These are phyloP conservation scores for Beroe forskalii DNA, from an alignment of 37 sponge, comb jelly and placozoan species.

Conservation along the genomic window DNA sequence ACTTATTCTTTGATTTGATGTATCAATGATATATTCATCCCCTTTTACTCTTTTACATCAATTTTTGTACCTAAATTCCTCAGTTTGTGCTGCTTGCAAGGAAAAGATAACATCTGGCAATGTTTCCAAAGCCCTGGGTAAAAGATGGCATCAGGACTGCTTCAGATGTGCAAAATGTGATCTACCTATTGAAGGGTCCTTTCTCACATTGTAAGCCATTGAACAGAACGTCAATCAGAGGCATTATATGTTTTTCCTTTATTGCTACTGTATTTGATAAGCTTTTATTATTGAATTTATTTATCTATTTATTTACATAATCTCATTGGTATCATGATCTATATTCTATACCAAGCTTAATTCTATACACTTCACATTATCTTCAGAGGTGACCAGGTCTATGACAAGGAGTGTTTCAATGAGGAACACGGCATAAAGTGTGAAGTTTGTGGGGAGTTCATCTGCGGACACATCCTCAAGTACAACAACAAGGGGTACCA, in stretches of 20 bases:
- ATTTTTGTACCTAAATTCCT: too few species aligned
- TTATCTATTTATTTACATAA: too few species aligned
- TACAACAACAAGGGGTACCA: conserved; percentile 43
- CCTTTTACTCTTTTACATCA: too few species aligned
- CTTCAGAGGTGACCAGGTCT: not conserved
- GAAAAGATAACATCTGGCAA: not conserved
- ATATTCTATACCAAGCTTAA: too few species aligned
- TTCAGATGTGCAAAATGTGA: conserved; percentile 32
- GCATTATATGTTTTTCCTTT: too few species aligned
- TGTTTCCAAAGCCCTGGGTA: conserved; percentile 25
- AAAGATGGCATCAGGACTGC: conserved; percentile 53
- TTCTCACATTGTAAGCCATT: conserved; percentile 7
- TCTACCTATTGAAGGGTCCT: conserved; percentile 29
- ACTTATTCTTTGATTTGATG: too few species aligned
- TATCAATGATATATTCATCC: too few species aligned
- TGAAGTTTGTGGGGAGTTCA: conserved; percentile 31
- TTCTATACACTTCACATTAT: too few species aligned
- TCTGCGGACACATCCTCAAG: conserved; percentile 62
- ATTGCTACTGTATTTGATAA: too few species aligned
- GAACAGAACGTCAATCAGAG: not conserved
- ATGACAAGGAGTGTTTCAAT: conserved; percentile 45
- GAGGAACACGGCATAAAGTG: not conserved
- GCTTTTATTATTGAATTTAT: too few species aligned
- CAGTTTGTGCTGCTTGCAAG: conserved; percentile 39
- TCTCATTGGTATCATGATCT: too few species aligned